These are phyloP conservation scores for Oreotragus oreotragus DNA, from an alignment of 2,113 vertebrate species.

Conservation along the genomic window DNA sequence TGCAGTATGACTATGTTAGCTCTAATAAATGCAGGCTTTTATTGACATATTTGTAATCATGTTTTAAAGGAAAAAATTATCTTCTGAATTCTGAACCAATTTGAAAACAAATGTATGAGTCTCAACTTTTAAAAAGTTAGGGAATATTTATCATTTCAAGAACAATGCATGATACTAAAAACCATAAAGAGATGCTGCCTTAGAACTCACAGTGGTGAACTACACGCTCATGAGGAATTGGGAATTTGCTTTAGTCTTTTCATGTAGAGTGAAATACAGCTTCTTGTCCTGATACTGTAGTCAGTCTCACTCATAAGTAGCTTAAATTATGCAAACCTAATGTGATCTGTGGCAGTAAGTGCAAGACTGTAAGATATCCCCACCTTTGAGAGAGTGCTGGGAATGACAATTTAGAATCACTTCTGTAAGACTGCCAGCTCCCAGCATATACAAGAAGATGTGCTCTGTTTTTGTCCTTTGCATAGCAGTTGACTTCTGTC, in stretches of 20 bases:
- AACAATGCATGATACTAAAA: not conserved
- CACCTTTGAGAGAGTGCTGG: not conserved
- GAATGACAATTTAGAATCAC: not conserved
- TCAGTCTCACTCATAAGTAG: not conserved
- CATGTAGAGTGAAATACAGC: not conserved
- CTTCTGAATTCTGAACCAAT: not conserved
- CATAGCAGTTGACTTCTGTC: constrained; percentile 64
- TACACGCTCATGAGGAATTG: not conserved
- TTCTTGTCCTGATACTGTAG: not conserved
- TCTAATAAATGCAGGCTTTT: not conserved
- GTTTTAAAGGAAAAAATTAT: not conserved
- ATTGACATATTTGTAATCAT: not conserved
- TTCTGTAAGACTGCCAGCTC: not conserved
- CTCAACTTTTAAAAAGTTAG: not conserved
- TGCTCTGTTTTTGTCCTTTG: constrained; percentile 48
- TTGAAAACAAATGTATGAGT: not conserved
- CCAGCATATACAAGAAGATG: not conserved
- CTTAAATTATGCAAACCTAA: constrained; percentile 31
- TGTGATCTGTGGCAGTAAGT: not conserved
- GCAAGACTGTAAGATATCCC: not conserved
- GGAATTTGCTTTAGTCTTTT: constrained; percentile 10
- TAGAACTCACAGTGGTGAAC: not conserved
- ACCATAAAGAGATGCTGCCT: not conserved
- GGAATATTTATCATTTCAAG: constrained; percentile 15
- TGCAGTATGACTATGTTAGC: constrained; percentile 6